Base-by-base conservation (phyloP, 2,888 invertebrate species). In the Panzeria rudis region DNA sequence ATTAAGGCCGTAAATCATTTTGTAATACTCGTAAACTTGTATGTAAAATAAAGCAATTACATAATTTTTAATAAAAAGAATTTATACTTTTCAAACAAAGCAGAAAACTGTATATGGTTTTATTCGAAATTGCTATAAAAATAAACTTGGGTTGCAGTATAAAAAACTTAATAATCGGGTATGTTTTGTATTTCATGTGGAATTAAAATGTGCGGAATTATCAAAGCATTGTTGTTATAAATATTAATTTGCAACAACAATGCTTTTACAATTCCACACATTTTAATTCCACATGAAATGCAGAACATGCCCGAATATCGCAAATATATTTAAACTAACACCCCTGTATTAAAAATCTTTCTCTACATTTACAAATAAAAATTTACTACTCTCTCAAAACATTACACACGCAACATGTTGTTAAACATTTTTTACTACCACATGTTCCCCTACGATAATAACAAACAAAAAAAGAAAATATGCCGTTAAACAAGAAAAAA, bases 61-160 rank as follows among this genome's bases (percentile, higher is more conserved):
- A 77, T 83, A 29, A 79, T 79, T 83, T 83, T 83, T 61, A 75
- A 75, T 47, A 69, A 62, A 77, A 38, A 47, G 35, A 50, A 66
- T 4, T 69, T 64, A 47, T 50, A 69, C 47, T 64, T 76, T 77
- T 64, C n/a, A 13, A 54, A 47, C 5, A 32, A 47, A 61, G 44
- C 1, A 25, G 2, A 25, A 38, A 23, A 11, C 15, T 15, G 25
- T 54, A 13, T 15, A 23, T 23, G 50, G 9, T 41, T 41, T 41
- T 41, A 41, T 15, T 41, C 9, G 35, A 35, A 8, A 35, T 35
- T 35, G 35, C 9, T 35, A 35, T 8, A 35, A 35, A 35, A 35
- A 35, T 29, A 29, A 29, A 29, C 5, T 29, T 29, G 5, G n/a
- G n/a, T n/a, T n/a, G n/a, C n/a, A n/a, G n/a, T n/a, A n/a, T n/a